Evolutionary conservation across 2,113 vertebrate genomes (phyloP).

Genomic region (Phocoena sinus): DNA sequence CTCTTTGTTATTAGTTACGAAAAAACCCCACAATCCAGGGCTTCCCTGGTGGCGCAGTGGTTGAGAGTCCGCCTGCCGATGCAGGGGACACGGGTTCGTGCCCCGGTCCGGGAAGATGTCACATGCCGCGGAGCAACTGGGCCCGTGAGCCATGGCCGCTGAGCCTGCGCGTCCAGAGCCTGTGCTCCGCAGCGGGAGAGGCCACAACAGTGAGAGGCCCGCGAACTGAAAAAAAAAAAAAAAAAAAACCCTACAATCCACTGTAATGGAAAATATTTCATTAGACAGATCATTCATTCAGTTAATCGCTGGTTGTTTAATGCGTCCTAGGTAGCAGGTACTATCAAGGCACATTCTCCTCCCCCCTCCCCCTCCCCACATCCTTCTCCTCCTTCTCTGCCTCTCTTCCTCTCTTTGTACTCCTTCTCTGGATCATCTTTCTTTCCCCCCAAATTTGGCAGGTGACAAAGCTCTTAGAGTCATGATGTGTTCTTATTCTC

Average conservation of each 20-base stretch:
- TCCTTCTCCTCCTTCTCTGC: background rate
- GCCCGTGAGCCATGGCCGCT: too few species aligned
- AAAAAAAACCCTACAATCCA: background rate
- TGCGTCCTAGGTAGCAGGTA: background rate
- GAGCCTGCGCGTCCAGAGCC: too few species aligned
- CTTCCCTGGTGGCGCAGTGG: too few species aligned
- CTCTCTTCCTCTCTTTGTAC: background rate
- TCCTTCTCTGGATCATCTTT: background rate
- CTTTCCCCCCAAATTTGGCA: background rate
- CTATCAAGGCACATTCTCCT: background rate
- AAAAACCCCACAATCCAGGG: background rate
- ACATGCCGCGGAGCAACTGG: too few species aligned
- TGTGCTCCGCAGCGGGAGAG: too few species aligned
- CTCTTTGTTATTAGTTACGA: slow-evolving; percentile 25
- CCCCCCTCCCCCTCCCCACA: background rate
- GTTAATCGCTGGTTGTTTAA: background rate
- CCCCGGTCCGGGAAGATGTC: too few species aligned
- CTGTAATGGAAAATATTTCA: slow-evolving; percentile 48
- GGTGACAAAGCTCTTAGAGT: background rate
- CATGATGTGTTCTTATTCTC: background rate
- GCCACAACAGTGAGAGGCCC: too few species aligned
- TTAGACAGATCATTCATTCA: slow-evolving; percentile 19
- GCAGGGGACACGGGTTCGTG: too few species aligned
- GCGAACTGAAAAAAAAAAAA: rapidly evolving
- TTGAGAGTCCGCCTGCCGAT: too few species aligned